These are phyloP conservation scores for Mormyrops boulengeri DNA, from an alignment of 2,797 vertebrate species.

Conservation along the genomic window DNA sequence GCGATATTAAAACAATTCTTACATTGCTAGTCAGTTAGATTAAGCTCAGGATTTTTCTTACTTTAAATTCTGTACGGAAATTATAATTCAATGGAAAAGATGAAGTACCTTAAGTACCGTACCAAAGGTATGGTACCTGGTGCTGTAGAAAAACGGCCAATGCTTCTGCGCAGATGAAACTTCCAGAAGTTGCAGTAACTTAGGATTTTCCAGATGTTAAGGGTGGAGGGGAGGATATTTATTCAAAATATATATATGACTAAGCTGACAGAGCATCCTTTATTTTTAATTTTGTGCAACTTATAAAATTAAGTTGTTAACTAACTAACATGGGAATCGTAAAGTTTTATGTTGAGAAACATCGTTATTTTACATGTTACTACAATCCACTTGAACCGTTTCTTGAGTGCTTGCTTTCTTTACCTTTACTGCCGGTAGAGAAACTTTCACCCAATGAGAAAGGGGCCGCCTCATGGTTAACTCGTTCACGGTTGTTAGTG, in stretches of 20 bases:
- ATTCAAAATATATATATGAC: background rate
- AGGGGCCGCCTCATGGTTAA: slow-evolving; percentile 6
- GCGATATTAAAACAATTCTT: background rate
- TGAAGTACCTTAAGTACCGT: background rate
- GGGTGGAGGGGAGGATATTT: background rate
- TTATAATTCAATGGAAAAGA: background rate
- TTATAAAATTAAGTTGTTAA: background rate
- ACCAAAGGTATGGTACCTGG: background rate
- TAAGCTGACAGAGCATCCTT: background rate
- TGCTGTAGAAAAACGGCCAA: background rate
- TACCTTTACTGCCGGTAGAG: background rate
- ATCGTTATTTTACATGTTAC: background rate
- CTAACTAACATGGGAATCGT: background rate
- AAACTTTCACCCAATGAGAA: slow-evolving; percentile 9
- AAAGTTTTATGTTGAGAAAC: background rate
- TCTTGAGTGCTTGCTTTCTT: background rate
- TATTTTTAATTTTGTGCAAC: background rate
- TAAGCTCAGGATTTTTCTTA: background rate
- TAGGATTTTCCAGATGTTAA: background rate
- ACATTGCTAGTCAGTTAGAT: background rate
- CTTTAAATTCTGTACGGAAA: background rate
- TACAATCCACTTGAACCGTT: background rate
- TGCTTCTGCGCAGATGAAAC: background rate
- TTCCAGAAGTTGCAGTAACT: background rate
- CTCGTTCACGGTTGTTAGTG: slow-evolving; percentile 22